These are phyloP conservation scores for Calephelis perditalis DNA, from an alignment of 2,888 invertebrate species.

Conservation along the genomic window DNA sequence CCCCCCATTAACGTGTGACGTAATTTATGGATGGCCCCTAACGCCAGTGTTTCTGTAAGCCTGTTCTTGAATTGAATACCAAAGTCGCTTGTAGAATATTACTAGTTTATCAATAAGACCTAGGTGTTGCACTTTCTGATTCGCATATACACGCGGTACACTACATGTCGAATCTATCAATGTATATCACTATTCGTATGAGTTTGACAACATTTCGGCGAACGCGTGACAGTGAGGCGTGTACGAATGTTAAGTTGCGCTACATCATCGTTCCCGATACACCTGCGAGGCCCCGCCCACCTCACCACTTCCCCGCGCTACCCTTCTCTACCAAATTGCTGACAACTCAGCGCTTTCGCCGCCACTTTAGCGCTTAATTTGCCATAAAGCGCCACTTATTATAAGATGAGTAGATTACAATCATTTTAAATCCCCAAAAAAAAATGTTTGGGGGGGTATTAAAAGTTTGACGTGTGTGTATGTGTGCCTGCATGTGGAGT, in stretches of 20 bases:
- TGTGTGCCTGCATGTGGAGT: too few relatives aligned
- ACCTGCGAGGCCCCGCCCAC: constrained; percentile 66
- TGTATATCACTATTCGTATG: constrained; percentile 26
- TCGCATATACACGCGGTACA: not conserved
- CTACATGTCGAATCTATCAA: not conserved
- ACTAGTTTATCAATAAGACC: too few relatives aligned
- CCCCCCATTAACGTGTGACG: too few relatives aligned
- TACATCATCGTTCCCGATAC: constrained; percentile 69
- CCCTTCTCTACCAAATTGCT: constrained; percentile 30
- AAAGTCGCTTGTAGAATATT: too few relatives aligned
- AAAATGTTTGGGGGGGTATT: too few relatives aligned
- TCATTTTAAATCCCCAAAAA: too few relatives aligned
- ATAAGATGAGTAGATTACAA: too few relatives aligned
- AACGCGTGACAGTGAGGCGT: constrained; percentile 69
- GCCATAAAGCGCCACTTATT: too few relatives aligned
- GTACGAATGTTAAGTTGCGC: constrained; percentile 70
- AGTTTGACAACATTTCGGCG: constrained; percentile 36
- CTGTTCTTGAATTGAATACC: too few relatives aligned
- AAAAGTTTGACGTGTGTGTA: too few relatives aligned
- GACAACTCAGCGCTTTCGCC: constrained; percentile 23
- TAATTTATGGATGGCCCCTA: too few relatives aligned
- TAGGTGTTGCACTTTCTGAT: not conserved
- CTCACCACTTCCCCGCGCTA: constrained; percentile 33
- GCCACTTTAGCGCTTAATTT: constrained; percentile 42
- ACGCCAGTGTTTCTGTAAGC: too few relatives aligned